Evolutionary conservation across 2,888 invertebrate genomes (phyloP).

Genomic region (Drosophila trichaetosa): DNA sequence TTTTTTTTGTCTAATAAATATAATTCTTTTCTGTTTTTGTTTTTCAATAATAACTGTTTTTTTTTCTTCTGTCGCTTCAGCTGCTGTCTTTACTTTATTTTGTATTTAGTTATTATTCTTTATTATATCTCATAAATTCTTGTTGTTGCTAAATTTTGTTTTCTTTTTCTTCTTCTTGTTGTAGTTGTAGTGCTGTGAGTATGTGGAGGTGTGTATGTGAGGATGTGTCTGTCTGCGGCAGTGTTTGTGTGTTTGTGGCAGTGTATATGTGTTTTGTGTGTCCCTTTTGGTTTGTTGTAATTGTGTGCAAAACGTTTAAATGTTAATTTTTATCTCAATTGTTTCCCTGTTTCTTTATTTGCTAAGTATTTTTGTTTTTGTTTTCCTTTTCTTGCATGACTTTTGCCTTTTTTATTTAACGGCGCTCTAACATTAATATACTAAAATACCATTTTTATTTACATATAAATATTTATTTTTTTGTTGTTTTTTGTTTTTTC

Average conservation of each 20-base stretch:
- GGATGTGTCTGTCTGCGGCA: conserved; percentile 39
- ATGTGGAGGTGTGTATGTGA: conserved; percentile 33
- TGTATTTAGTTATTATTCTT: conserved; percentile 64
- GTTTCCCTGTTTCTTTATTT: conserved; percentile 83
- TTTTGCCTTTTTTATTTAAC: conserved; percentile 58
- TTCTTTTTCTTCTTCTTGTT: conserved; percentile 49
- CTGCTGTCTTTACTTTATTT: conserved; percentile 51
- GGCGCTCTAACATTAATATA: conserved; percentile 75
- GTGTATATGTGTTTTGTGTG: conserved; percentile 33
- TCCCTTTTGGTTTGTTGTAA: conserved; percentile 25
- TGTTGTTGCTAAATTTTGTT: conserved; percentile 81
- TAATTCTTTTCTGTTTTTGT: conserved; percentile 53
- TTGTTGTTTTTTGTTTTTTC: conserved; percentile 23
- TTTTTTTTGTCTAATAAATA: conserved; percentile 72
- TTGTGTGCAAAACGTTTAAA: conserved; percentile 74
- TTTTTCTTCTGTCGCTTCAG: conserved; percentile 42
- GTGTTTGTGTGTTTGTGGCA: conserved; percentile 23
- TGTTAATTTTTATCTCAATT: conserved; percentile 81
- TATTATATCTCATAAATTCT: conserved; percentile 81
- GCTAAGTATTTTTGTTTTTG: conserved; percentile 66
- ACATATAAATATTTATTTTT: conserved; percentile 64
- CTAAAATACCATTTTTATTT: conserved; percentile 74
- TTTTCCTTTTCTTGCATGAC: conserved; percentile 44
- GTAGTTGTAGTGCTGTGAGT: conserved; percentile 43
- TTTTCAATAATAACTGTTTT: conserved; percentile 52